Conservation (phyloP, 2,888 invertebrate species). For the Serrognathus titanus region DNA sequence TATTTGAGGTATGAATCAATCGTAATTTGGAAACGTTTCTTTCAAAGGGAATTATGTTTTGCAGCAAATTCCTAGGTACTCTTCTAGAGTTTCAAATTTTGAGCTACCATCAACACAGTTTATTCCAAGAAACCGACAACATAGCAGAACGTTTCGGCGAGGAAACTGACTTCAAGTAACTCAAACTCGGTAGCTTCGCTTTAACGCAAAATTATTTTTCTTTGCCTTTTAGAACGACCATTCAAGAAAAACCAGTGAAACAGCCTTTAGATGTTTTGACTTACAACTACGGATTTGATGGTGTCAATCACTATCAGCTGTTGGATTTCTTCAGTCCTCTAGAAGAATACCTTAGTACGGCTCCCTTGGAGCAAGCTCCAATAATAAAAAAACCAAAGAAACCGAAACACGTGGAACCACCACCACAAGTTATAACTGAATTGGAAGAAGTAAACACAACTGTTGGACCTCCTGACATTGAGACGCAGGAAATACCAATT, state of each 20-base stretch:
- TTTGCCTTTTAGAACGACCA: constrained; percentile 24
- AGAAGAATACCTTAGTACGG: constrained; percentile 54
- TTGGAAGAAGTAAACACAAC: constrained; percentile 9
- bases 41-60: constrained; percentile 31
- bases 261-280: constrained; percentile 54
- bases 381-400: neutral
- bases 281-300: constrained; percentile 51
- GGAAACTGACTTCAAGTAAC: constrained; percentile 33
- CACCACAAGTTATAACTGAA: neutral
- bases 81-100: constrained; percentile 58
- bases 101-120: constrained; percentile 37
- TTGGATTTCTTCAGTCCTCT: constrained; percentile 57
- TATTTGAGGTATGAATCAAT: constrained; percentile 51
- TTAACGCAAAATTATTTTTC: neutral
- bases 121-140: constrained; percentile 22
- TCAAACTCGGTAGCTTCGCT: neutral
- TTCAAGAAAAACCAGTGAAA: constrained; percentile 46
- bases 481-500: constrained; percentile 11
- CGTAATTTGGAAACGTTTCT: neutral
- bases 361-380: constrained; percentile 34
- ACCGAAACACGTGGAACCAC: neutral
- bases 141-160: constrained; percentile 22
- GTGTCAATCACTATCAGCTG: constrained; percentile 52
- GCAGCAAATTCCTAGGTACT: constrained; percentile 56
- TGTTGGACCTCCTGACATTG: constrained; percentile 17